A percentile compares a stretch with the other conserved stretches of the same genome.
Conservation (phyloP, 2,888 invertebrate genomes). For the Lymantria dispar region DNA sequence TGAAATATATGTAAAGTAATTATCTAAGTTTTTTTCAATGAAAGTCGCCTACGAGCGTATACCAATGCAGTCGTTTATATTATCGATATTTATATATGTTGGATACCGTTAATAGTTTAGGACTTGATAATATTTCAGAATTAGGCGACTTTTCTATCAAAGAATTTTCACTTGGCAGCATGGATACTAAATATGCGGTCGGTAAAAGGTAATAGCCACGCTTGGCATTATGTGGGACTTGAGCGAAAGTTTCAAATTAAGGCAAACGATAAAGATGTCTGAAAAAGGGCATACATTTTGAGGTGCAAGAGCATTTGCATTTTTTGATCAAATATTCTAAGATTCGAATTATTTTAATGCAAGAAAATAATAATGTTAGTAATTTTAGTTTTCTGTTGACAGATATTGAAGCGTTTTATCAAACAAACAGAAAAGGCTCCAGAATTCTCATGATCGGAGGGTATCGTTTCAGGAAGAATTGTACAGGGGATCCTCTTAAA, state of each 20-base stretch:
- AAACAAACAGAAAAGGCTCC: slow-evolving; percentile 33
- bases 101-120: no score
- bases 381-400: slow-evolving; percentile 3
- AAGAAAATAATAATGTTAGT: neutral
- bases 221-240: neutral
- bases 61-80: no score
- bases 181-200: no score
- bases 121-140: no score
- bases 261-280: neutral
- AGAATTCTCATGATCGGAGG: slow-evolving; percentile 33
- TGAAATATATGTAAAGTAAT: no score
- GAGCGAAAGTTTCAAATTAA: neutral
- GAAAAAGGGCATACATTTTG: neutral
- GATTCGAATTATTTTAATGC: neutral
- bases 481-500: slow-evolving; percentile 19
- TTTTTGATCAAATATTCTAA: neutral
- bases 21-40: no score
- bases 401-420: slow-evolving; percentile 23
- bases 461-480: slow-evolving; percentile 34
- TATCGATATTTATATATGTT: no score
- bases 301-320: no score
- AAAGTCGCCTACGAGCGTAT: no score
- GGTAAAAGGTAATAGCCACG: no score
- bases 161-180: no score
- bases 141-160: no score